Percentiles rank a stretch among this genome's conserved stretches.
phyloP scores from a whole-genome alignment of 2,113 vertebrate genomes.

The Leptobrachium ailaonicum region DNA sequence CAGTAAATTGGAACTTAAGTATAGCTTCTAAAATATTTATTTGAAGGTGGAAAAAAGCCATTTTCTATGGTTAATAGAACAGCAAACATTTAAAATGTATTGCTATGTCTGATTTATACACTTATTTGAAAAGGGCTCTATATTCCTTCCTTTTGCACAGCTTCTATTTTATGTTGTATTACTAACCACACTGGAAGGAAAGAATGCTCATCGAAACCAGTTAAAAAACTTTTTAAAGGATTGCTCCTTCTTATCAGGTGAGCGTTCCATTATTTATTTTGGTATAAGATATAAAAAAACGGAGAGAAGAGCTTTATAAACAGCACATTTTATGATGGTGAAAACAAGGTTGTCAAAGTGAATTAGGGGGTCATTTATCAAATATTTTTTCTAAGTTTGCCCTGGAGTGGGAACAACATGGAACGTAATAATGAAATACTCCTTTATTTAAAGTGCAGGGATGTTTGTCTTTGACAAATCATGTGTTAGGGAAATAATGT shows the following conservation, averaged over 20 bases:
- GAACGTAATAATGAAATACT: conserved; percentile 32
- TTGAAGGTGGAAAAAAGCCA: no score
- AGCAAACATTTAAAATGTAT: no score
- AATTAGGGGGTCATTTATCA: conserved; percentile 42
- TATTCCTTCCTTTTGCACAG: no score
- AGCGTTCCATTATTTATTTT: conserved; percentile 26
- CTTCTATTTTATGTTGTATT: background rate
- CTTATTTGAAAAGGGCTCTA: no score
- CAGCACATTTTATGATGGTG: conserved; percentile 27
- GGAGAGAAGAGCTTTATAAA: conserved; percentile 13
- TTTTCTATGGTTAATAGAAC: no score
- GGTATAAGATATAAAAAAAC: conserved; percentile 13
- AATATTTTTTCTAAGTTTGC: conserved; percentile 21
- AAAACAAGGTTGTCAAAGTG: conserved; percentile 45
- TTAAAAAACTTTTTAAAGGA: conserved; percentile 26
- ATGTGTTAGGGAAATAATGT: conserved; percentile 11
- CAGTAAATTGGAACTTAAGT: no score
- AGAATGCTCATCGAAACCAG: background rate
- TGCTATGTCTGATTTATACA: no score
- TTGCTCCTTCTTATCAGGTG: conserved; percentile 35
- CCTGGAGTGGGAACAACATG: conserved; percentile 27
- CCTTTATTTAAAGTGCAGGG: conserved; percentile 20
- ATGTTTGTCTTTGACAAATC: conserved; percentile 21
- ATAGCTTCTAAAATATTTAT: no score
- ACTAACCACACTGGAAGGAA: background rate